A percentile compares a stretch with the other conserved stretches of the same genome.
These are phyloP conservation scores for Paragorgia papillata DNA, from an alignment of 92 coral and sea anemone species.

Conservation along the genomic window DNA sequence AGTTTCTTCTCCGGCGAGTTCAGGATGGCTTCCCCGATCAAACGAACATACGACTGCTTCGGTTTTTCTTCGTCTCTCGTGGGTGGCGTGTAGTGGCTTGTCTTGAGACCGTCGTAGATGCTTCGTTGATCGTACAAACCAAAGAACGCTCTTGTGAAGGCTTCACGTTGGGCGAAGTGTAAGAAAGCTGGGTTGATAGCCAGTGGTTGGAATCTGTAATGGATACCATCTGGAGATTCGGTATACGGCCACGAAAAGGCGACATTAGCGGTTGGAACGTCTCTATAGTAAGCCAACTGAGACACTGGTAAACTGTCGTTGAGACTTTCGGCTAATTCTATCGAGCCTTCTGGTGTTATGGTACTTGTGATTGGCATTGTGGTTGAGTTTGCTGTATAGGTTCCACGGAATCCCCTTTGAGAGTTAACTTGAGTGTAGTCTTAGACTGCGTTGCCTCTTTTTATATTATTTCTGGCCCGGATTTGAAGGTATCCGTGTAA, in stretches of 20 bases:
- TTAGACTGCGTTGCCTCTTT: background rate
- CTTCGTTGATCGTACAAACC: slow-evolving; percentile 30
- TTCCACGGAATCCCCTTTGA: slow-evolving; percentile 36
- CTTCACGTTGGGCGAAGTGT: slow-evolving; percentile 35
- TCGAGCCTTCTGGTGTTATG: slow-evolving; percentile 12
- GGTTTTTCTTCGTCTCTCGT: slow-evolving; percentile 69
- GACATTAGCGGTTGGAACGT: slow-evolving; percentile 1
- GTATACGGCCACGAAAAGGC: slow-evolving; percentile 31
- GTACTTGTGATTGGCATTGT: slow-evolving; percentile 32
- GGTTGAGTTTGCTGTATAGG: background rate
- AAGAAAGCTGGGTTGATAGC: slow-evolving; percentile 44
- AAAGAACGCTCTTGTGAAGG: slow-evolving; percentile 29
- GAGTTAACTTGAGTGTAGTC: slow-evolving; percentile 2
- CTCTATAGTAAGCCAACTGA: slow-evolving; percentile 40
- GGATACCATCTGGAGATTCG: background rate
- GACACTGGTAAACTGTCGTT: background rate
- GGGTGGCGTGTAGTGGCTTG: slow-evolving; percentile 13
- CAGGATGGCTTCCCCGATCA: slow-evolving; percentile 92
- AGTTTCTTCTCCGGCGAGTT: slow-evolving; percentile 92
- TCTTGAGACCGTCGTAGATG: slow-evolving; percentile 18
- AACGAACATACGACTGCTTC: slow-evolving; percentile 84
- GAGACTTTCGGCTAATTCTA: slow-evolving; percentile 9
- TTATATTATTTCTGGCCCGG: slow-evolving; percentile 11
- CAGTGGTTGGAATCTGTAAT: slow-evolving; percentile 39
- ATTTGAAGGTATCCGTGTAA: slow-evolving; percentile 18